phyloP scores from a whole-genome alignment of 2,113 vertebrate genomes.

The Parus major region DNA sequence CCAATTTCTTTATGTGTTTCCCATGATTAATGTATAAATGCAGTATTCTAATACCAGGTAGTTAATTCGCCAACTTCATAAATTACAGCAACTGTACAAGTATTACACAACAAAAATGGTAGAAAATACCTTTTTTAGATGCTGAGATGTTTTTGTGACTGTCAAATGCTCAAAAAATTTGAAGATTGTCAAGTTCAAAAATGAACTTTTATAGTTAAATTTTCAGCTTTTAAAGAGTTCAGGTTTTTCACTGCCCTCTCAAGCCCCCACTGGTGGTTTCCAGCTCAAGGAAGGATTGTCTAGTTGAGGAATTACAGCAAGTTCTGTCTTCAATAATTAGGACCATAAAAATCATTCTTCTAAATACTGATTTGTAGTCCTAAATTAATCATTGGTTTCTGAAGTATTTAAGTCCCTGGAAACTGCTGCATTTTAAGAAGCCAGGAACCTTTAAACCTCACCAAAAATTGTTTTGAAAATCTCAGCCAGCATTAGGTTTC shows the following conservation, averaged over 20 bases:
- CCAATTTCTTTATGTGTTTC: neutral
- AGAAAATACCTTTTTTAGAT: neutral
- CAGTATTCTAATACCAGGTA: neutral
- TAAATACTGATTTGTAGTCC: neutral
- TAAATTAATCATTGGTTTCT: neutral
- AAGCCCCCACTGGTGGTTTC: neutral
- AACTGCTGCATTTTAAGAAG: neutral
- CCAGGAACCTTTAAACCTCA: neutral
- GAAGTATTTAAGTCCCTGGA: neutral
- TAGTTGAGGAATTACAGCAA: neutral
- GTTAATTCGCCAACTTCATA: neutral
- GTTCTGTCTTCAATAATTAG: neutral
- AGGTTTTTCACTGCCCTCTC: neutral
- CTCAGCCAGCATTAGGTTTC: neutral
- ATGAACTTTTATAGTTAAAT: neutral
- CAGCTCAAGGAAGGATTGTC: neutral
- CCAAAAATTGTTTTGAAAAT: neutral
- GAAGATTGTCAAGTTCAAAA: too few species aligned
- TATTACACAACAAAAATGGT: neutral
- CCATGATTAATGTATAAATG: neutral
- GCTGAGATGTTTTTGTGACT: neutral
- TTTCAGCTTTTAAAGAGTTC: neutral
- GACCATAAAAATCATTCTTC: neutral
- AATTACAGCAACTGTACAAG: neutral
- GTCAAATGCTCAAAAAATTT: neutral